A percentile compares a stretch with the other conserved stretches of the same genome.
Evolutionary conservation across 2,888 invertebrate genomes (phyloP).

Genomic region (Acleris cristana): DNA sequence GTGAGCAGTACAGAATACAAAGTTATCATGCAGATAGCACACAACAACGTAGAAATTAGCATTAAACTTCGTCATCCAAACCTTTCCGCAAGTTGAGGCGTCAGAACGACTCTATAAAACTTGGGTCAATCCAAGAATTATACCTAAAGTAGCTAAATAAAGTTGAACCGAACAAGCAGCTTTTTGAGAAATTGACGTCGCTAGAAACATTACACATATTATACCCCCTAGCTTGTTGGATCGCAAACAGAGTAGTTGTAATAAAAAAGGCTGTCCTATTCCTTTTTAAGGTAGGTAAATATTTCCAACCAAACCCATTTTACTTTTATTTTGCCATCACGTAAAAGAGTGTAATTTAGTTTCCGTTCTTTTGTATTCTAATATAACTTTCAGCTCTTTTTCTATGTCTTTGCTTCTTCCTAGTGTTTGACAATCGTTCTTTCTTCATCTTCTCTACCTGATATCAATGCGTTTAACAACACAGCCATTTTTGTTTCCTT

Average conservation of each 20-base stretch:
- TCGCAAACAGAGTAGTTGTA: conserved; percentile 47
- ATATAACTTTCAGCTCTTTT: conserved; percentile 7
- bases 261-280: conserved; percentile 54
- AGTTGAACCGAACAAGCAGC: conserved; percentile 53
- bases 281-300: conserved; percentile 46
- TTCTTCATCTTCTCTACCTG: background rate
- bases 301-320: conserved; percentile 45
- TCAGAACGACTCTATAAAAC: conserved; percentile 47
- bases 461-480: no score
- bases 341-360: background rate
- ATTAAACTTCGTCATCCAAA: conserved; percentile 53
- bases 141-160: conserved; percentile 54
- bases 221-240: conserved; percentile 55
- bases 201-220: conserved; percentile 50
- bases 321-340: background rate
- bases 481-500: background rate
- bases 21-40: conserved; percentile 50
- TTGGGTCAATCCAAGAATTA: conserved; percentile 50
- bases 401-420: conserved; percentile 12
- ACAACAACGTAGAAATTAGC: conserved; percentile 44
- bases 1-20: background rate
- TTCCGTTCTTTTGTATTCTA: conserved; percentile 8
- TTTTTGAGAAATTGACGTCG: conserved; percentile 53
- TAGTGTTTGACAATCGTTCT: background rate
- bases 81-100: conserved; percentile 54